Evolutionary conservation across 2,113 vertebrate species (phyloP), one percentile per base, ranked within the genome.

Genomic region (Oxyruncus cristatus): DNA sequence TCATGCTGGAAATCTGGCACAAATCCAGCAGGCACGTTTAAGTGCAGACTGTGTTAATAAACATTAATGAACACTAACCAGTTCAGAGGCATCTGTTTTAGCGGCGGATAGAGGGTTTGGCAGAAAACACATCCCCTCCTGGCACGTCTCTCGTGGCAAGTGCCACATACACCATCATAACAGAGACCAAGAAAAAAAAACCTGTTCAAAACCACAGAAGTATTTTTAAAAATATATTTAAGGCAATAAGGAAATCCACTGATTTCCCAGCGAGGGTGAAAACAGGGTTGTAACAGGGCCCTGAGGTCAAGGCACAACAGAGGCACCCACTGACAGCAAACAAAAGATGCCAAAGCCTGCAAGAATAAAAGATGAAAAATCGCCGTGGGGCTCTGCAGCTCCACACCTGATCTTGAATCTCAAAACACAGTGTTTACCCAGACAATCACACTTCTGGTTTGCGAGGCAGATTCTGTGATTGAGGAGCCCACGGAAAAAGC

Each of bases 131-230:
- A 15, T 58, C 32, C 23, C 50, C 37, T 78, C 50, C 59, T 9
- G 49, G 23, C 49, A 28, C 28, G 37, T 16, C 81, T 52, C 77
- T n/a, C 0, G 0, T 8, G 63, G 37, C 55, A 75, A 58, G 35
- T 3, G 39, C 58, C 92, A 73, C 76, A 49, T 8, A 3, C 4
- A 10, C 47, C 8, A 11, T 8, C 11, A 0, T 12, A n/a, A n/a
- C 2, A 28, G 49, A 32, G 5, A 63, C n/a, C 16, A 72, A 71
- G 46, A 4, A 8, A 44, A 52, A 53, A 71, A 22, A 27, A 13
- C 0, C 0, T 28, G 50, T 27, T n/a, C 35, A 42, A 39, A 85
- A 18, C 42, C 8, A 49, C 11, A 28, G 22, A 71, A 44, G 5
- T 10, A 18, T 28, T 50, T 22, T 62, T 35, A 9, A 27, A 50